phyloP scores from a whole-genome alignment of 2,888 invertebrate genomes.

The Iphiclides podalirius region DNA sequence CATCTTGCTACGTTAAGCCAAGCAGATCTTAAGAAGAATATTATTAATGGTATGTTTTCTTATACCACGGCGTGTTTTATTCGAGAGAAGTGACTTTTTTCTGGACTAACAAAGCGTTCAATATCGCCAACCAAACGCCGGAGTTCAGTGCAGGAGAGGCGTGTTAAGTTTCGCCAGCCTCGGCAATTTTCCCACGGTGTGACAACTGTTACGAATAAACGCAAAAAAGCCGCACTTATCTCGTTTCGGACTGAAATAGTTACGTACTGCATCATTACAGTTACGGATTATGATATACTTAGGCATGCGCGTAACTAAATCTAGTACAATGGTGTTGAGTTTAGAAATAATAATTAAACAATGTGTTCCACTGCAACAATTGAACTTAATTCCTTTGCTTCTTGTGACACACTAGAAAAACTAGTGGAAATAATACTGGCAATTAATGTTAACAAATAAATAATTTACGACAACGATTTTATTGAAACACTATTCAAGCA shows the following conservation, averaged over 20 bases:
- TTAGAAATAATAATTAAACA: constrained; percentile 14
- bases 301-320: constrained; percentile 28
- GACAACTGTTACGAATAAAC: constrained; percentile 30
- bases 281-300: constrained; percentile 35
- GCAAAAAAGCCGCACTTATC: constrained; percentile 34
- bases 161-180: constrained; percentile 26
- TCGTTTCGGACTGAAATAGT: constrained; percentile 37
- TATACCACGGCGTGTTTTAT: no score
- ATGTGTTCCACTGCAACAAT: constrained; percentile 6
- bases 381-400: background rate
- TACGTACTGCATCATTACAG: constrained; percentile 38
- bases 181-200: constrained; percentile 39
- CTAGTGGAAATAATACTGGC: background rate
- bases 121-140: no score
- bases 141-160: background rate
- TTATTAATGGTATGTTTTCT: no score
- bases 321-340: constrained; percentile 19
- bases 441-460: background rate
- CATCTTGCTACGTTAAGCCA: no score
- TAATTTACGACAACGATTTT: background rate
- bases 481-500: background rate
- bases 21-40: no score
- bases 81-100: no score
- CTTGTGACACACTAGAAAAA: background rate
- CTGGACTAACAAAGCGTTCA: no score